Evolutionary conservation across 2,797 vertebrate species (phyloP).

Genomic region (Argentina silus): DNA sequence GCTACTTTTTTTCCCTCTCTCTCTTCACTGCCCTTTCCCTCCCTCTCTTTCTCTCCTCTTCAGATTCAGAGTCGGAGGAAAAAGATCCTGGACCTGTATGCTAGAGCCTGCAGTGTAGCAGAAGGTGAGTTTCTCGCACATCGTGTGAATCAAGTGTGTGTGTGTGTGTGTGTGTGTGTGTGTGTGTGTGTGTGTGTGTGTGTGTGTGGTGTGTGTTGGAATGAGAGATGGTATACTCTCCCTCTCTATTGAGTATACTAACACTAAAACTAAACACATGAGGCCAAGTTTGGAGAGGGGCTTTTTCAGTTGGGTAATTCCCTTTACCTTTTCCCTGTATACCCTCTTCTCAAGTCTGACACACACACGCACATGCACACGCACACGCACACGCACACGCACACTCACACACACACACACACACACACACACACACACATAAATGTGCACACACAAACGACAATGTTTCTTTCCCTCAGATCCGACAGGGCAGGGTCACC

Average conservation of each 20-base stretch:
- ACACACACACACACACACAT: neutral
- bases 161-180: too few relatives aligned
- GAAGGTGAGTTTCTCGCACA: conserved; percentile 82
- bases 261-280: too few relatives aligned
- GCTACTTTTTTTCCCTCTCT: neutral
- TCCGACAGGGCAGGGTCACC: conserved; percentile 89
- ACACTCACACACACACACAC: neutral
- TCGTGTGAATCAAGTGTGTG: neutral
- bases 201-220: too few relatives aligned
- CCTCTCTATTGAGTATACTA: too few relatives aligned
- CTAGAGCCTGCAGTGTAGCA: conserved; percentile 88
- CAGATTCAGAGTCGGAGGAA: conserved; percentile 94
- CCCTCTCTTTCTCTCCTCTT: conserved; percentile 8
- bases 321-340: too few relatives aligned
- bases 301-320: too few relatives aligned
- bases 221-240: too few relatives aligned
- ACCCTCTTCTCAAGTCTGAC: neutral
- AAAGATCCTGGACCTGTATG: conserved; percentile 95
- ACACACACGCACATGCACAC: too few relatives aligned
- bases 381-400: too few relatives aligned
- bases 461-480: conserved; percentile 72
- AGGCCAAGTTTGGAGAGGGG: too few relatives aligned
- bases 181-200: too few relatives aligned
- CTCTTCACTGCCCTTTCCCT: neutral
- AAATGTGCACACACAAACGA: neutral